These are phyloP conservation scores for Vanessa atalanta DNA, from an alignment of 1,140 invertebrate species.

Conservation along the genomic window DNA sequence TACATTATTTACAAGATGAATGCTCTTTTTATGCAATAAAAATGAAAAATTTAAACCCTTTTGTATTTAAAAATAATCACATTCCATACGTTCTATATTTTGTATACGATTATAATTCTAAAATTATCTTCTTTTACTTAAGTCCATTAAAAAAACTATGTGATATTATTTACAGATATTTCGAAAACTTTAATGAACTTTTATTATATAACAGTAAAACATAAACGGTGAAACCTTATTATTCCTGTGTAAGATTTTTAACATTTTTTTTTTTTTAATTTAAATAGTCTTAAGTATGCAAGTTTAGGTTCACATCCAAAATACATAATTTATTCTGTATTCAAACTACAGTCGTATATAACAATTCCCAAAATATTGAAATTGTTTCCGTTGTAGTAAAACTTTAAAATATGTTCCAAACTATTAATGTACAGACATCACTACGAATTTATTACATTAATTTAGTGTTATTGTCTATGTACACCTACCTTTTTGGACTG, in stretches of 20 bases:
- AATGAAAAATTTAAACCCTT: neutral
- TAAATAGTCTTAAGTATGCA: too few relatives aligned
- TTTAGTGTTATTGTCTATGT: slow-evolving; percentile 64
- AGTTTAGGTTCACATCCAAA: too few relatives aligned
- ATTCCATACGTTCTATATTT: neutral
- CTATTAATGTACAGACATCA: slow-evolving; percentile 20
- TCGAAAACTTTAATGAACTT: neutral
- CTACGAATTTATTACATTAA: slow-evolving; percentile 13
- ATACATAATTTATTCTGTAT: neutral
- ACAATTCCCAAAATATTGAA: slow-evolving; percentile 19
- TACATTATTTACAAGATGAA: too few relatives aligned
- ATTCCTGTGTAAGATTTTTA: neutral
- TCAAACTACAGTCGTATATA: slow-evolving; percentile 6
- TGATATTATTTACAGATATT: slow-evolving; percentile 4
- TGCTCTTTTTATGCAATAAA: too few relatives aligned
- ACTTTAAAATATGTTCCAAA: slow-evolving; percentile 15
- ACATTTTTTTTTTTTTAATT: neutral
- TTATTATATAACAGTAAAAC: neutral
- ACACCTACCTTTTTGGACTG: slow-evolving; percentile 59
- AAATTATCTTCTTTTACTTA: neutral
- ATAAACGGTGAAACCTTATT: neutral
- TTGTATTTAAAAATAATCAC: neutral
- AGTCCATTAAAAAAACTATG: slow-evolving; percentile 14
- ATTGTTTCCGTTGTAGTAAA: slow-evolving; percentile 10
- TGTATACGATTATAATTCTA: slow-evolving; percentile 3